These are phyloP conservation scores for Macrochelys suwanniensis DNA, from an alignment of 2,797 vertebrate genomes.

Conservation along the genomic window DNA sequence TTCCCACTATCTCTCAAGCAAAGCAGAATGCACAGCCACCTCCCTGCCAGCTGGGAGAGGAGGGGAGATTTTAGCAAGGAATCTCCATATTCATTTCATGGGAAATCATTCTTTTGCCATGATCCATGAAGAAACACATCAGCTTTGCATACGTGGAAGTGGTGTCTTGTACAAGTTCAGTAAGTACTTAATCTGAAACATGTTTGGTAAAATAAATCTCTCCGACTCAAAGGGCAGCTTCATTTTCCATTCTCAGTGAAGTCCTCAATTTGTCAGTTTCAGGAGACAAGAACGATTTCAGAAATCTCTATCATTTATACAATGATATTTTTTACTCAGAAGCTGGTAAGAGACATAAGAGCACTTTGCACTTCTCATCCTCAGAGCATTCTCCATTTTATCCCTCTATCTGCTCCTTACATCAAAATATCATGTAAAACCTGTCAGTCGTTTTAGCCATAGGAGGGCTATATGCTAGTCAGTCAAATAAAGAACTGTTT, in stretches of 20 bases:
- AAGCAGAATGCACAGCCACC: background rate
- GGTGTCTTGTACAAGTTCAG: background rate
- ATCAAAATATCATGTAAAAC: accelerated
- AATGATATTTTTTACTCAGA: background rate
- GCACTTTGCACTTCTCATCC: background rate
- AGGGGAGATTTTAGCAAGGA: background rate
- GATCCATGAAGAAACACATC: background rate
- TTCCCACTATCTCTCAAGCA: background rate
- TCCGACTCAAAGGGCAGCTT: background rate
- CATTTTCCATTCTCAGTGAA: background rate
- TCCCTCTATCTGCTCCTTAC: background rate
- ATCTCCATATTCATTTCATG: background rate
- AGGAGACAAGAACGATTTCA: background rate
- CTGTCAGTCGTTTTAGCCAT: background rate
- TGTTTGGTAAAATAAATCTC: background rate
- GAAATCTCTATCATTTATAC: background rate
- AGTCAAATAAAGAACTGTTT: background rate
- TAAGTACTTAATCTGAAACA: background rate
- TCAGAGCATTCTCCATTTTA: background rate
- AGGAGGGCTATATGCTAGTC: background rate
- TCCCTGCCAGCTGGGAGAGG: background rate
- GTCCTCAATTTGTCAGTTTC: background rate
- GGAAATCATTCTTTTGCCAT: background rate
- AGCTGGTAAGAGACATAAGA: background rate
- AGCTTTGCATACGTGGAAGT: background rate